Evolutionary conservation across 2,888 invertebrate genomes (phyloP).

Genomic region (Notocelia uddmanniana): DNA sequence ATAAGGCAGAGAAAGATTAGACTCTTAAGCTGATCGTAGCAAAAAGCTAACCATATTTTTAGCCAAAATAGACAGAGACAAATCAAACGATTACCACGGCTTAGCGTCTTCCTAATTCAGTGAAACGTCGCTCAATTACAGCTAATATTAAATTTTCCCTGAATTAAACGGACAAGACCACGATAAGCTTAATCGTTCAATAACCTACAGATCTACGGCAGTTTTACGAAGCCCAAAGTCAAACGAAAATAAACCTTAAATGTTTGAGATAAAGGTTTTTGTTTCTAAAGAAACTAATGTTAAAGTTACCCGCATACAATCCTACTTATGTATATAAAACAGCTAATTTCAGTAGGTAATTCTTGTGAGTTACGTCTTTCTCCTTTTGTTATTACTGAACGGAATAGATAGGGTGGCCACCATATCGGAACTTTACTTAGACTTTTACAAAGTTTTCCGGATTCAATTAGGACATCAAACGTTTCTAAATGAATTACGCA

Average conservation of each 20-base stretch:
- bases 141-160: slow-evolving; percentile 18
- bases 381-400: neutral
- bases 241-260: slow-evolving; percentile 48
- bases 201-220: slow-evolving; percentile 8
- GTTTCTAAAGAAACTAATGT: slow-evolving; percentile 58
- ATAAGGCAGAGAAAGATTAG: neutral
- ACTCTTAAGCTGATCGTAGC: neutral
- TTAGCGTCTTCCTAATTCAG: slow-evolving; percentile 24
- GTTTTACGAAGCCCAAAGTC: slow-evolving; percentile 19
- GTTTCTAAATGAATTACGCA: slow-evolving; percentile 12
- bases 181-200: slow-evolving; percentile 33
- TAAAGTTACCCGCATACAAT: slow-evolving; percentile 62
- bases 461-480: slow-evolving; percentile 34
- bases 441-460: slow-evolving; percentile 17
- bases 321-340: neutral
- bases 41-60: neutral
- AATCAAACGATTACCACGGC: slow-evolving; percentile 26
- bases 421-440: slow-evolving; percentile 24
- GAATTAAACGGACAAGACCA: slow-evolving; percentile 32
- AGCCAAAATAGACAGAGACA: slow-evolving; percentile 12
- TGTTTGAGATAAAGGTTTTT: slow-evolving; percentile 36
- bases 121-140: slow-evolving; percentile 23
- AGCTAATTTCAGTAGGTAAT: slow-evolving; percentile 19
- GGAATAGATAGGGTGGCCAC: slow-evolving; percentile 31
- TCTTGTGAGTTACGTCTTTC: slow-evolving; percentile 37